Evolutionary conservation across 2,797 vertebrate genomes (phyloP).

Genomic region (Acomys russatus): DNA sequence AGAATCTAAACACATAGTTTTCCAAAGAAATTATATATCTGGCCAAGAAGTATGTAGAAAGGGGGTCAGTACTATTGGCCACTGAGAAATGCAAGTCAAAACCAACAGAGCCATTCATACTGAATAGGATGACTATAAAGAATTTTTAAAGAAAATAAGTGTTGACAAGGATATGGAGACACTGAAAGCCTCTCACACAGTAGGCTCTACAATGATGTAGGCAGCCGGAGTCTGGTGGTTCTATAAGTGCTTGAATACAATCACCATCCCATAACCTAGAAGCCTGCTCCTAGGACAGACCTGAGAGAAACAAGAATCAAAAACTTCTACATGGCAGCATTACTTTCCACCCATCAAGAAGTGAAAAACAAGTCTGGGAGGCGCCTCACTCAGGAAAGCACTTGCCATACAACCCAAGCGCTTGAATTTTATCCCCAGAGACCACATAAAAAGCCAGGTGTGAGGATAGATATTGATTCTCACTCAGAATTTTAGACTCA

Average conservation of each 20-base stretch:
- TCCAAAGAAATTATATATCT: not conserved
- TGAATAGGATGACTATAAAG: not conserved
- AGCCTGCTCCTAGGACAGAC: not conserved
- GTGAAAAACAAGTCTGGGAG: not conserved
- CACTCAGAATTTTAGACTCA: no score
- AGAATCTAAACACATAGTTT: conserved; percentile 14
- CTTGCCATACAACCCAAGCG: not conserved
- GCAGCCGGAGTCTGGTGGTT: not conserved
- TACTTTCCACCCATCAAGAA: not conserved
- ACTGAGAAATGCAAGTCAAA: conserved; percentile 38
- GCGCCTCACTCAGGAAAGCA: not conserved
- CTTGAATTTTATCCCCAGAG: not conserved
- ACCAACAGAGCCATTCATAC: not conserved
- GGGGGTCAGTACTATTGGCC: not conserved
- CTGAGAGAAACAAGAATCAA: not conserved
- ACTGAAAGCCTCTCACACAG: not conserved
- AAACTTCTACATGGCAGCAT: not conserved
- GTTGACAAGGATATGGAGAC: not conserved
- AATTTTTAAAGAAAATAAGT: not conserved
- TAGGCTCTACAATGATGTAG: not conserved
- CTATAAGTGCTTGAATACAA: not conserved
- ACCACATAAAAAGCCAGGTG: not conserved
- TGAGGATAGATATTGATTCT: no score
- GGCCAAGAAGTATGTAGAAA: not conserved
- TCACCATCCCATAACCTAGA: not conserved